Evolutionary conservation across 2,888 invertebrate species (phyloP), one percentile per base, ranked within the genome.

Genomic region (Mayetiola destructor): DNA sequence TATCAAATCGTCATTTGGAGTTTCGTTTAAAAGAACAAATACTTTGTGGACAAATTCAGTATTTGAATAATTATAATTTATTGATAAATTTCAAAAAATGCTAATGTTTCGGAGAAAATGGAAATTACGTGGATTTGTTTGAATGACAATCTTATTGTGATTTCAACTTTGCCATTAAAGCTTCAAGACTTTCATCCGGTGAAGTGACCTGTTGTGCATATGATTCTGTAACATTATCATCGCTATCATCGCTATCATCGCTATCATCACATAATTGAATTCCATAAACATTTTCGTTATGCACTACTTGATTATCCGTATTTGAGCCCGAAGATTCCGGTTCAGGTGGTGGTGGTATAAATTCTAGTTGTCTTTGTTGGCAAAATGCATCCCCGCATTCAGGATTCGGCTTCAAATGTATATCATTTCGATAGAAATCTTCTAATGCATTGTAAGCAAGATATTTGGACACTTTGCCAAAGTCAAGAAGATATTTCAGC

Each of bases 401-500:
- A 0, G 86, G 79, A 75, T 99, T 99, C 0, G 99, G 97, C 73
- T 84, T 88, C 62, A 99, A 77, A 1, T 75, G 77, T 89, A 94
- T 91, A n/a, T n/a, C n/a, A n/a, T n/a, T 80, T 83, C 5, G 48
- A 27, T n/a, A 48, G 27, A 48, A 48, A 20, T 48, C 48, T 8
- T n/a, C 27, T 64, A 99, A 73, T 0, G 99, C 97, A 71, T 90
- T 96, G 74, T 99, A 99, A 1, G 97, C 99, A 60, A 99, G 74
- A 69, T 99, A 99, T 68, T 88, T 81, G 0, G 87, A 86, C 16
- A 96, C 94, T 59, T 81, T 78, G 2, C 99, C 99, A 71, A 99
- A 99, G 32, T 81, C 79, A 12, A 99, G 75, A 60, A 99, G 75
- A 72, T 87, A 88, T 70, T 88, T 88, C 54, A 88, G 68, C 4